Base-by-base conservation (phyloP, 2,797 vertebrate genomes). In the Tarsius wallacei region DNA sequence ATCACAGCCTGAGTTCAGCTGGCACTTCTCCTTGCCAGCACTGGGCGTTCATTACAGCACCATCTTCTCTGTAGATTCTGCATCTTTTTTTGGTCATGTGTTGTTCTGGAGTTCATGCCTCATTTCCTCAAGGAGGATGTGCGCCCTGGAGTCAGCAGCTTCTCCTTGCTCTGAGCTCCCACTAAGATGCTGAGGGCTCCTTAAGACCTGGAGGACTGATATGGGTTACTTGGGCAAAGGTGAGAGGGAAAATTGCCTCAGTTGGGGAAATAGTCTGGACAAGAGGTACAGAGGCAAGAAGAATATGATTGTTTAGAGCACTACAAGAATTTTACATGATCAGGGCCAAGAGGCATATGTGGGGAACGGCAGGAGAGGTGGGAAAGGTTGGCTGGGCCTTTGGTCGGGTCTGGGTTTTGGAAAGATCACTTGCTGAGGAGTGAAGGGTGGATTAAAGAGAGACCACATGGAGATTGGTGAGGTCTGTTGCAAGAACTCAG, bases 301-400 rank as follows among this genome's bases (percentile, higher is more conserved):
- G 55, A 85, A 51, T 6, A 5, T 5, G 24, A 7, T 1, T 66
- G 15, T 36, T 82, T 33, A 9, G 57, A 47, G 68, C 22, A 28
- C 51, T 16, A 28, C 21, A 8, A 73, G 57, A 2, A 0, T 16
- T 17, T 76, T 53, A 28, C 6, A 11, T 0, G 17, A 11, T 9
- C 11, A 31, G 93, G 3, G 5, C 49, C 8, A 0, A 22, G 59
- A 33, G 15, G 8, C 6, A 1, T 4, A 1, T 4, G 4, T 0
- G 11, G 28, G 13, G 49, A 42, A 11, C 0, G 2, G 26, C 7
- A 10, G 57, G 33, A 24, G 66, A 3, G 0, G 1, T 8, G 47
- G 42, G 51, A 10, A 57, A 7, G 0, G 8, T 64, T 8, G 2
- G 42, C 24, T 17, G n/a, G 22, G 16, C 31, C 81, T 21, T 22